Evolutionary conservation across 30 jellyfish, hydroid and myxozoan species (phyloP), one percentile per base, ranked within the genome.

Genomic region (Nemopilema nomurai): DNA sequence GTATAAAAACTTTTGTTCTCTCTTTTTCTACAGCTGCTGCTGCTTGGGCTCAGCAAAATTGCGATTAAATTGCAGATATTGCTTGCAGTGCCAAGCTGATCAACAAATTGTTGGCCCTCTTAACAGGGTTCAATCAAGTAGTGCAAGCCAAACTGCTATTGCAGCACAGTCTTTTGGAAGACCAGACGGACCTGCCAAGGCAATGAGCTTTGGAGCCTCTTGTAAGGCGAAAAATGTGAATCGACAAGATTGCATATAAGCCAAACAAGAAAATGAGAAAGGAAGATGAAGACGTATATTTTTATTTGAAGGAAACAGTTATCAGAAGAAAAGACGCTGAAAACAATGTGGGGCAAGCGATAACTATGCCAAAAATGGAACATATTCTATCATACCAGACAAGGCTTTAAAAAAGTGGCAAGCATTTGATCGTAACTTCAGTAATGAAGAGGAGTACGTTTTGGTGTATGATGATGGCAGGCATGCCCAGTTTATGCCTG

Each of bases 341-440:
- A 72, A 33, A 72, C 68, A 33, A 72, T 28, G 83, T 72, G 83
- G 83, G 83, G 83, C 83, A 72, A 72, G 68, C 69, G 83, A 26
- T 72, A 24, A 72, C 69, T 62, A n/a, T n/a, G n/a, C n/a, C n/a
- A n/a, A n/a, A n/a, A n/a, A n/a, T n/a, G n/a, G n/a, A n/a, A n/a
- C n/a, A n/a, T n/a, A n/a, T n/a, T n/a, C n/a, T n/a, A n/a, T n/a
- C n/a, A n/a, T n/a, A n/a, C n/a, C n/a, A n/a, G n/a, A n/a, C n/a
- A n/a, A n/a, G n/a, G n/a, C n/a, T n/a, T n/a, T n/a, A n/a, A n/a
- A n/a, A n/a, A n/a, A n/a, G n/a, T n/a, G n/a, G n/a, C n/a, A n/a
- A n/a, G n/a, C n/a, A n/a, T n/a, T n/a, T n/a, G n/a, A n/a, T n/a
- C n/a, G n/a, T n/a, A n/a, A n/a, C n/a, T n/a, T n/a, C n/a, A n/a